Evolutionary conservation across 2,113 vertebrate genomes (phyloP).

Genomic region (Atrichornis clamosus): DNA sequence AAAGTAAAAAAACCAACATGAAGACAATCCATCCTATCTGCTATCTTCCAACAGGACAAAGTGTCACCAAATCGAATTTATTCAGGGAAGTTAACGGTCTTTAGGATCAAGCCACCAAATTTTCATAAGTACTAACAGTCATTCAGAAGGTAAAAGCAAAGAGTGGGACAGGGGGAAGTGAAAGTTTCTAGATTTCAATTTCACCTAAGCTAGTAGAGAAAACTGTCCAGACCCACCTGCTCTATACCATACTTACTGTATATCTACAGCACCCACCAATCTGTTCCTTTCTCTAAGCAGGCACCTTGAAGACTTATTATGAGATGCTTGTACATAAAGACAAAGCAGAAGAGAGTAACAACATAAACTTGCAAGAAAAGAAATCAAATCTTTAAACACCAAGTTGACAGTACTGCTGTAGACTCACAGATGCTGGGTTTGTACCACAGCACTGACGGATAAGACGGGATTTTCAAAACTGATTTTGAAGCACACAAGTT

Average conservation of each 20-base stretch:
- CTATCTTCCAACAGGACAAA: background rate
- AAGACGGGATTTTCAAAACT: background rate
- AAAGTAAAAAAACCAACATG: background rate
- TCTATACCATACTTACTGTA: background rate
- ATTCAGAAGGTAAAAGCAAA: background rate
- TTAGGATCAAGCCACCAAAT: background rate
- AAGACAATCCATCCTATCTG: background rate
- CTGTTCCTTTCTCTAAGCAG: background rate
- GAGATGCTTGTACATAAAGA: background rate
- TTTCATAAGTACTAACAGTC: background rate
- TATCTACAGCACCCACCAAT: background rate
- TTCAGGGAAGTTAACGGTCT: background rate
- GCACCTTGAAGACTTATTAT: background rate
- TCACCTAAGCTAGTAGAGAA: background rate
- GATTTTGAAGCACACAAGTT: background rate
- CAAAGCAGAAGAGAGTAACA: background rate
- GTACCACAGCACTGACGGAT: background rate
- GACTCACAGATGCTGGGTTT: background rate
- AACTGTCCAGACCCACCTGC: background rate
- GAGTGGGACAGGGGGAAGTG: background rate
- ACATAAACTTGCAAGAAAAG: background rate
- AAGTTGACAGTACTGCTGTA: background rate
- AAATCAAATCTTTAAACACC: background rate
- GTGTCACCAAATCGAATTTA: background rate
- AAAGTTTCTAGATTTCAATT: conserved; percentile 13